phyloP scores from a whole-genome alignment of 2,113 vertebrate genomes.

The Eublepharis macularius region DNA sequence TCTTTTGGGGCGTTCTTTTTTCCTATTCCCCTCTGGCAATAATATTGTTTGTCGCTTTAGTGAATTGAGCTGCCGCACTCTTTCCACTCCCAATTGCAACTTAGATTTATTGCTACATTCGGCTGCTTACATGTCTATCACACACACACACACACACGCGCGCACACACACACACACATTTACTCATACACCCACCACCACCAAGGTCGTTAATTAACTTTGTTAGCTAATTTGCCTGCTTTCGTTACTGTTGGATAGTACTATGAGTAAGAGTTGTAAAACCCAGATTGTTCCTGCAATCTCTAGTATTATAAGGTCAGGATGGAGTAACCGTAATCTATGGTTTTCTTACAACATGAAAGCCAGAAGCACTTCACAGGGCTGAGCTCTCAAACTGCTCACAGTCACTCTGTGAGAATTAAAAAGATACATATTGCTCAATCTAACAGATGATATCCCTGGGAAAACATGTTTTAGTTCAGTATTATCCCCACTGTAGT shows the following conservation, averaged over 20 bases:
- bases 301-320: background rate
- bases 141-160: no score
- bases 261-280: constrained; percentile 41
- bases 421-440: background rate
- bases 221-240: constrained; percentile 24
- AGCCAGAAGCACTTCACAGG: constrained; percentile 15
- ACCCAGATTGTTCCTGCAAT: constrained; percentile 11
- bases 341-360: background rate
- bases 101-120: no score
- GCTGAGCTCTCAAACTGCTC: constrained; percentile 24
- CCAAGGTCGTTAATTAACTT: background rate
- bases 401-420: constrained; percentile 1
- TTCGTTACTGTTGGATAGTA: background rate
- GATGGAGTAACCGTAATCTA: constrained; percentile 7
- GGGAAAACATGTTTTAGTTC: background rate
- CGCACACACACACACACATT: no score
- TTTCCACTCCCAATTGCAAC: no score
- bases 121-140: no score
- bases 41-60: background rate
- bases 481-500: rapidly evolving
- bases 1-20: background rate
- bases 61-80: no score
- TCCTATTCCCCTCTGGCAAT: no score
- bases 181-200: no score
- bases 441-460: constrained; percentile 13